Conservation (phyloP, 2,888 invertebrate genomes). For the Euzetes globulus region DNA sequence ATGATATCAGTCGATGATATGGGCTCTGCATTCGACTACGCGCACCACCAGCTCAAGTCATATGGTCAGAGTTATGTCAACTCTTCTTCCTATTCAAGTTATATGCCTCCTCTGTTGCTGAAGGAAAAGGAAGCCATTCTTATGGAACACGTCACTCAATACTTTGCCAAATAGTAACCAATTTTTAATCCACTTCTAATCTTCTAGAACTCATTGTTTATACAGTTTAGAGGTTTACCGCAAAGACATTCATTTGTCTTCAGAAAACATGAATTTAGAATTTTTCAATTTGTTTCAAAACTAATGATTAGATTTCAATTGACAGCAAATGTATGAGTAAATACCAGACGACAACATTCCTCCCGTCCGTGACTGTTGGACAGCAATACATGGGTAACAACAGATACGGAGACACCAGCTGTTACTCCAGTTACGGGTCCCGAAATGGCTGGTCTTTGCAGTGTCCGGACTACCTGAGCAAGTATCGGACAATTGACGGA, state of each 20-base stretch:
- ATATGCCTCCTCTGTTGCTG: not conserved
- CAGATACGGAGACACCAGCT: slow-evolving; percentile 32
- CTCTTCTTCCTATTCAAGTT: not conserved
- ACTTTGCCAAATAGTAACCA: slow-evolving; percentile 33
- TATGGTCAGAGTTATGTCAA: slow-evolving; percentile 26
- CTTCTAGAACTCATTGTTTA: no score
- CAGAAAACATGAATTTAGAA: no score
- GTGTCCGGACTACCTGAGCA: not conserved
- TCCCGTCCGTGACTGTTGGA: slow-evolving; percentile 20
- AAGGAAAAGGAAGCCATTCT: slow-evolving; percentile 34
- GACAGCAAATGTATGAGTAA: slow-evolving; percentile 32
- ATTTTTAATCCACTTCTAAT: not conserved
- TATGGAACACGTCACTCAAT: slow-evolving; percentile 32
- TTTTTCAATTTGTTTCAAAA: no score
- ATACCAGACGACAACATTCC: slow-evolving; percentile 18
- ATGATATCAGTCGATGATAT: not conserved
- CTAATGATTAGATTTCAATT: not conserved
- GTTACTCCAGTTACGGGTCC: slow-evolving; percentile 21
- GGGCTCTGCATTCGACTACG: slow-evolving; percentile 32
- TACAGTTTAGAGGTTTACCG: no score
- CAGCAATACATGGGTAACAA: not conserved
- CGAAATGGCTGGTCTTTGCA: slow-evolving; percentile 1
- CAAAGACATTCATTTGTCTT: no score
- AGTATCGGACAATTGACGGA: slow-evolving; percentile 74
- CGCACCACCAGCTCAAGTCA: not conserved